Base-by-base conservation (phyloP, 1,140 invertebrate species). In the Psix sp. region DNA sequence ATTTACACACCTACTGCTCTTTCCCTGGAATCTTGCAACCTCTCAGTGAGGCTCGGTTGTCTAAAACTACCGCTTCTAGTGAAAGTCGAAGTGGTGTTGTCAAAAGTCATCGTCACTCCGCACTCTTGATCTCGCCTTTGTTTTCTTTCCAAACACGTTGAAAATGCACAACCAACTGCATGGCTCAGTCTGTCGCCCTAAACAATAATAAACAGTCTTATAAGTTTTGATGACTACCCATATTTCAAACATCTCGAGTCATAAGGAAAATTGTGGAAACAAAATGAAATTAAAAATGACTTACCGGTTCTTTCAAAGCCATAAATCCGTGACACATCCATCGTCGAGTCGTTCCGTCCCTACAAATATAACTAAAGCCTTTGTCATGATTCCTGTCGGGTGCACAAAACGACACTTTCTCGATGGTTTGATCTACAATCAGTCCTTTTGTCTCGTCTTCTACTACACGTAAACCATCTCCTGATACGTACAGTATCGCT, bases 291-390 rank as follows among this genome's bases (percentile, higher is more conserved):
- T 24, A 4, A 5, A 60, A 33, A 31, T 2, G 11, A 74, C 85
- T 88, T 87, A 94, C 93, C 73, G 96, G 95, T 85, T 99, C 98
- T 87, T 98, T 95, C 21, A 94, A 89, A 6, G 98, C 96, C 54
- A 99, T 88, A 86, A 99, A 99, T 39, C 97, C 98, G 88, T 99
- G 98, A 81, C 98, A 99, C 96, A 99, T 99, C 98, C 98, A 99
- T 11, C 98, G 91, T 39, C 94, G 87, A 1, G 87, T 95, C 7
- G 92, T 94, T 46, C 92, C 94, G 84, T 95, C 94, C 77, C 93
- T 90, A 81, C 95, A 96, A 73, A 96, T 95, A 82, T 95, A 98
- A 52, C 95, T 96, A 86, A 99, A 99, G 7, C 98, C 98, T 74
- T 96, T 94, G 77, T 99, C 97, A 81, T 99, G 95, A 85, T 99